Conservation (phyloP, 2,113 vertebrate genomes). For the Uria aalge region DNA sequence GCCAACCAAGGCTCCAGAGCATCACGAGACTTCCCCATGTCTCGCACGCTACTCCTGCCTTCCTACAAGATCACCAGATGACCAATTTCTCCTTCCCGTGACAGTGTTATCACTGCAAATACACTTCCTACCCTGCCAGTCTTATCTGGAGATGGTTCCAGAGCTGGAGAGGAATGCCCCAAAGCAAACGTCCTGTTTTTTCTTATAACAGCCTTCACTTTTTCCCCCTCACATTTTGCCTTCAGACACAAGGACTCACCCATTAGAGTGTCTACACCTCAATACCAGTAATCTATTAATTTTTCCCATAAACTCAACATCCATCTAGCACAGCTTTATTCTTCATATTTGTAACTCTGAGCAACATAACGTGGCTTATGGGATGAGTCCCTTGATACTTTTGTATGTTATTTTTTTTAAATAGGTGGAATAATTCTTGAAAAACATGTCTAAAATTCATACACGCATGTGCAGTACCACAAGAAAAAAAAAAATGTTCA, state of each 20-base stretch:
- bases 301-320: not conserved
- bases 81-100: not conserved
- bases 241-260: not conserved
- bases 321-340: not conserved
- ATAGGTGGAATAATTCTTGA: not conserved
- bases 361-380: not conserved
- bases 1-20: not conserved
- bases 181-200: not conserved
- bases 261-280: not conserved
- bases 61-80: not conserved
- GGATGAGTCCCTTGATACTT: not conserved
- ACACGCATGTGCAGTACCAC: fast-evolving
- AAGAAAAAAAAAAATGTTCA: not conserved
- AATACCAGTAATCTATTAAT: not conserved
- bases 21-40: fast-evolving
- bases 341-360: not conserved
- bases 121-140: not conserved
- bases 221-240: not conserved
- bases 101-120: not conserved
- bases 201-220: not conserved
- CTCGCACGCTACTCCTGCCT: fast-evolving
- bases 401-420: not conserved
- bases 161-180: not conserved
- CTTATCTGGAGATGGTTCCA: not conserved
- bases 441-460: not conserved